A percentile compares a stretch with the other conserved stretches of the same genome.
Evolutionary conservation across 2,797 vertebrate species (phyloP).

Genomic region (Pseudochirops corinnae): DNA sequence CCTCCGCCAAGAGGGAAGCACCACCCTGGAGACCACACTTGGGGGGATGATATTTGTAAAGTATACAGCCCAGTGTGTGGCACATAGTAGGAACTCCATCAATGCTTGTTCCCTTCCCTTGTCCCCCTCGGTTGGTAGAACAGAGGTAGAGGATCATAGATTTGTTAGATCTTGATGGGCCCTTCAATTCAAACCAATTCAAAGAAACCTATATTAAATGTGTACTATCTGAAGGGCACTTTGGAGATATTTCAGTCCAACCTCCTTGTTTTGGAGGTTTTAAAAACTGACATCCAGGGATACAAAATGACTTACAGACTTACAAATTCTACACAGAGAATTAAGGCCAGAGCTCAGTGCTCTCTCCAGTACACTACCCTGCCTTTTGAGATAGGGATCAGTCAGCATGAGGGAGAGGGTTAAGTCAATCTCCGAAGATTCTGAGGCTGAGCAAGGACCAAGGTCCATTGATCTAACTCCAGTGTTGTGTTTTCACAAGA

Average conservation of each 20-base stretch:
- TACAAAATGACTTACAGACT: not conserved
- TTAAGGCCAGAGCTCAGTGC: not conserved
- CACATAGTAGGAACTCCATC: not conserved
- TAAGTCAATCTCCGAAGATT: not conserved
- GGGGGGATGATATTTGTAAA: not conserved
- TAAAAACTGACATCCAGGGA: conserved; percentile 26
- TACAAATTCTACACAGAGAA: not conserved
- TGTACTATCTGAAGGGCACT: not conserved
- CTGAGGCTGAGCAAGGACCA: not conserved
- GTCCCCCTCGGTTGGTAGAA: not conserved
- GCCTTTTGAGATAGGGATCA: not conserved
- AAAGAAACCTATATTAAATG: not conserved
- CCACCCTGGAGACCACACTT: not conserved
- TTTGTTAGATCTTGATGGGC: not conserved
- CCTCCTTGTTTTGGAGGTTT: not conserved
- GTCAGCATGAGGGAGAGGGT: not conserved
- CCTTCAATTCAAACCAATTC: not conserved
- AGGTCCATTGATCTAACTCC: not conserved
- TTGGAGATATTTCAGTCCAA: not conserved
- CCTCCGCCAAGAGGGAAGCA: not conserved
- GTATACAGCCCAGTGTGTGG: not conserved
- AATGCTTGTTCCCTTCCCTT: not conserved
- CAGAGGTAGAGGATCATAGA: not conserved
- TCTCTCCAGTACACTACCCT: not conserved
- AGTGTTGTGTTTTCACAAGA: not conserved